Evolutionary conservation across 2,888 invertebrate genomes (phyloP).

Genomic region (Noctua fimbriata): DNA sequence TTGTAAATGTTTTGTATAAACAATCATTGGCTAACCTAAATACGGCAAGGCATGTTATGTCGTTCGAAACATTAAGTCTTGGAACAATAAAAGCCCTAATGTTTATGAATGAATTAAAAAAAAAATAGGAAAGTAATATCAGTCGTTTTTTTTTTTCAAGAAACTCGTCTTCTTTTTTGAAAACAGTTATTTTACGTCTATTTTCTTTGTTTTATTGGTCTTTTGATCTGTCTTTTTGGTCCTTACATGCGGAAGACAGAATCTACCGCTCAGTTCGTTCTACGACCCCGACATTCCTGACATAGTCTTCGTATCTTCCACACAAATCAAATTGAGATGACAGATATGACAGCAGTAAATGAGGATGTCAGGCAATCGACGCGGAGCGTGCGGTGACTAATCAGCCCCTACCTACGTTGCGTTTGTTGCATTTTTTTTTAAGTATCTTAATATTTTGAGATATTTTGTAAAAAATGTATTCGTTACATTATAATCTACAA

Average conservation of each 20-base stretch:
- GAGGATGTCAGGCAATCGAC: slow-evolving; percentile 40
- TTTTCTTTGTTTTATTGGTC: background rate
- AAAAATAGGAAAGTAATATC: background rate
- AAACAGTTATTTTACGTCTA: background rate
- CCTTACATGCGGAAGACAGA: background rate
- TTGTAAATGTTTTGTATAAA: background rate
- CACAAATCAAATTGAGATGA: slow-evolving; percentile 53
- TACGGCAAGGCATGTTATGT: background rate
- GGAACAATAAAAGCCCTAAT: background rate
- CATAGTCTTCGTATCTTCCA: slow-evolving; percentile 28
- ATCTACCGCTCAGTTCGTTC: background rate
- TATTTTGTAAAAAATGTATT: background rate
- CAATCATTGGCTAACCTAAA: background rate
- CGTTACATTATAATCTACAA: background rate
- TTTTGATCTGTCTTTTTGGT: background rate
- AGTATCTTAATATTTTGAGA: background rate
- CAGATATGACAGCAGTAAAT: slow-evolving; percentile 42
- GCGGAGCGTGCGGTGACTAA: background rate
- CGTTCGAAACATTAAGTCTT: background rate
- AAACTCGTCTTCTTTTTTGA: background rate
- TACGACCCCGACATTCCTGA: slow-evolving; percentile 15
- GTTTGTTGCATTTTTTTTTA: slow-evolving; percentile 9
- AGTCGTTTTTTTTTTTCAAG: background rate
- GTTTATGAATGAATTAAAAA: background rate
- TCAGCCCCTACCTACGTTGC: background rate